Percentiles rank a stretch among this genome's conserved stretches.
phyloP scores from a whole-genome alignment of 2,797 vertebrate species.

The Notoglanidium macrostoma region DNA sequence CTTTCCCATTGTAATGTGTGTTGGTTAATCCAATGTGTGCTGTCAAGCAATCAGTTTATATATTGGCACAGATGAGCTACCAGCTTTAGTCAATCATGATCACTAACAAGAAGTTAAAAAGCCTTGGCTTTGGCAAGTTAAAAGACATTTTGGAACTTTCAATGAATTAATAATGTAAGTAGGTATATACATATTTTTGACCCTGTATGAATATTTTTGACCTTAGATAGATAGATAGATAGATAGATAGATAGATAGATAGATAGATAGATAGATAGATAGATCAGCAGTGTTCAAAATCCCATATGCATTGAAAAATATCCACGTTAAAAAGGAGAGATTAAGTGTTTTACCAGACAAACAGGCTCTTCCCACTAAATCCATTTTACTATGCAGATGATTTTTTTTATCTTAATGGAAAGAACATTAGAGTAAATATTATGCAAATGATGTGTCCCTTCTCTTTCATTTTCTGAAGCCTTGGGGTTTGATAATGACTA shows the following conservation, averaged over 20 bases:
- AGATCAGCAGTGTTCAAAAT: background rate
- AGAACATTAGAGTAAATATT: conserved; percentile 77
- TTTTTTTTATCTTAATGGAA: conserved; percentile 74
- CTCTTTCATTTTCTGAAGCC: conserved; percentile 71
- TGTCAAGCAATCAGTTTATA: too few species aligned
- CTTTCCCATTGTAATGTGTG: too few species aligned
- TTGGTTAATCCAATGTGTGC: too few species aligned
- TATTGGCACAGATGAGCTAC: too few species aligned
- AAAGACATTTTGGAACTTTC: too few species aligned
- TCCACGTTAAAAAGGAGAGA: conserved; percentile 25
- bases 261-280: background rate
- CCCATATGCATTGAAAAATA: background rate
- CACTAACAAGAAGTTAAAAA: too few species aligned
- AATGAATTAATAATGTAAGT: too few species aligned
- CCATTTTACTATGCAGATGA: conserved; percentile 75
- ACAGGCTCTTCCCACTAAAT: conserved; percentile 63
- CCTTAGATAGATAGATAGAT: too few species aligned
- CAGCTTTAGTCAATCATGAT: too few species aligned
- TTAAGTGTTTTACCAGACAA: conserved; percentile 59
- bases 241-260: background rate
- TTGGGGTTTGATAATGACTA: conserved; percentile 71
- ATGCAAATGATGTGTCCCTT: conserved; percentile 74
- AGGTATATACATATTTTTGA: too few species aligned
- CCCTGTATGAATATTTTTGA: too few species aligned
- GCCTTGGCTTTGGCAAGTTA: too few species aligned